Percentiles rank a stretch among this genome's conserved stretches.
These are phyloP conservation scores for Malurus elegans DNA, from an alignment of 2,113 vertebrate species.

Conservation along the genomic window DNA sequence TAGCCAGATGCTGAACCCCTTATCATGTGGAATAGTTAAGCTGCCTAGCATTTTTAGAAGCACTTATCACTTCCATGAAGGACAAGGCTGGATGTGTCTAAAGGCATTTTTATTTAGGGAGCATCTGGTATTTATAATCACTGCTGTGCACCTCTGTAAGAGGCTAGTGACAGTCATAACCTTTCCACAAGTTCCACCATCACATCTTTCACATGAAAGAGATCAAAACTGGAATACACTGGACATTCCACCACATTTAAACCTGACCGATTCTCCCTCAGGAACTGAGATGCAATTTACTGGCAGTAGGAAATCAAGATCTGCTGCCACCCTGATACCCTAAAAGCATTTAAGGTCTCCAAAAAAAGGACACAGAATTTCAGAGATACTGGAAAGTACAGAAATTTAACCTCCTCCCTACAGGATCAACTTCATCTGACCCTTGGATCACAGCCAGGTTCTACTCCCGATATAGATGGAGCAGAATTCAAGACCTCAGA, in stretches of 20 bases:
- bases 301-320: not conserved
- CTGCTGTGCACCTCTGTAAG: not conserved
- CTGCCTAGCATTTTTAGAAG: constrained; percentile 15
- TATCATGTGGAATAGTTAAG: not conserved
- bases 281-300: not conserved
- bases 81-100: not conserved
- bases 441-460: not conserved
- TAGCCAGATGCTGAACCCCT: not conserved
- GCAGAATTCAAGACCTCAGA: not conserved
- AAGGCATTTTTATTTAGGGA: constrained; percentile 19
- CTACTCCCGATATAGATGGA: not conserved
- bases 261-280: not conserved
- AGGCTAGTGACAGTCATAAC: constrained; percentile 34
- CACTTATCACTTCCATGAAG: not conserved
- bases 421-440: not conserved
- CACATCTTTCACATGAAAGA: not conserved
- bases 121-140: constrained; percentile 26
- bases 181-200: not conserved
- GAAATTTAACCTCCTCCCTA: not conserved
- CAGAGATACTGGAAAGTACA: not conserved
- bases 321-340: not conserved
- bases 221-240: not conserved
- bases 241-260: not conserved
- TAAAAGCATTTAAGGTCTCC: not conserved
- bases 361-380: not conserved